Conservation (phyloP, 2,888 invertebrate genomes). For the Ormyrus pomaceus region DNA sequence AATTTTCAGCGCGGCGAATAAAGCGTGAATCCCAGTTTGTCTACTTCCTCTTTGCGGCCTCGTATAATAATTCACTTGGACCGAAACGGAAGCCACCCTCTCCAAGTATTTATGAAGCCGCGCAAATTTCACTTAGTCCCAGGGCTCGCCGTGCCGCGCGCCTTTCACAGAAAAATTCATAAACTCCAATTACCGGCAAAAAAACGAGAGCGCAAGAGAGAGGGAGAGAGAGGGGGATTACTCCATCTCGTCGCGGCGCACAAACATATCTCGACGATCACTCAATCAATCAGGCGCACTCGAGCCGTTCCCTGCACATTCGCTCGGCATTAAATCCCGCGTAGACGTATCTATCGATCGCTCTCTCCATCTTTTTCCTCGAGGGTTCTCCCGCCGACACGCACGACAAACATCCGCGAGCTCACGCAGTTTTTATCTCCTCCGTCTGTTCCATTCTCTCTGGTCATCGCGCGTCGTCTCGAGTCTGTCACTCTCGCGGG, state of each 20-base stretch:
- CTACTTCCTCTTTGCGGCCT: neutral
- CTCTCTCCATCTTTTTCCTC: conserved; percentile 7
- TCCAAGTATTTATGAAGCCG: no score
- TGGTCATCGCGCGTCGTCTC: neutral
- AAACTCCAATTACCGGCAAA: no score
- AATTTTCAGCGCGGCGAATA: no score
- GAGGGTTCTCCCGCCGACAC: no score
- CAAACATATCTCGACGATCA: conserved; percentile 14
- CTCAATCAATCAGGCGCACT: conserved; percentile 35
- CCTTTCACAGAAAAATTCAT: no score
- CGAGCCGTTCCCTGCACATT: neutral
- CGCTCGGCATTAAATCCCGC: conserved; percentile 30
- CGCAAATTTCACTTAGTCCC: no score
- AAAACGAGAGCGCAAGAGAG: no score
- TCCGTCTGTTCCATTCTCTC: neutral
- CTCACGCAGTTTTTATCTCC: neutral
- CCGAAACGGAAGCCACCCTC: no score
- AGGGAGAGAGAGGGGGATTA: no score
- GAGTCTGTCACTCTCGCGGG: neutral
- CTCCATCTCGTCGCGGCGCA: neutral
- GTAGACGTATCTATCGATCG: conserved; percentile 56
- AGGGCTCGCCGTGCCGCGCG: no score
- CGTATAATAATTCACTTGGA: neutral
- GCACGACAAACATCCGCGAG: no score
- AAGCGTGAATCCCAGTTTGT: no score